Conservation (phyloP, 2,113 vertebrate genomes). For the Alethe diademata region DNA sequence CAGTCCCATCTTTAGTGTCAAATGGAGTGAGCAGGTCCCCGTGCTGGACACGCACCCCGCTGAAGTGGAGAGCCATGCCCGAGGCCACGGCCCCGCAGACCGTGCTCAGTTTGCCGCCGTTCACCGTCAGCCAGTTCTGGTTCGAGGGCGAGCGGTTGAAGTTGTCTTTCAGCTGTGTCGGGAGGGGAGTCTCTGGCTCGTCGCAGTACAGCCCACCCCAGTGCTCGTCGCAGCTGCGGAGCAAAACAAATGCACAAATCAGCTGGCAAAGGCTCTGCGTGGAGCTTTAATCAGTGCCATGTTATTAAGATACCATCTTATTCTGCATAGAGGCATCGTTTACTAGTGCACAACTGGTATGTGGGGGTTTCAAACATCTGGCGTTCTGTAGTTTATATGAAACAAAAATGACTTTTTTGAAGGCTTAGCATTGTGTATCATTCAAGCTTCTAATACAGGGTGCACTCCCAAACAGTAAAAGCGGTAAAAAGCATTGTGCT, state of each 20-base stretch:
- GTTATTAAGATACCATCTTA: neutral
- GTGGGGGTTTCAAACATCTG: neutral
- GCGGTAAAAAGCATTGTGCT: neutral
- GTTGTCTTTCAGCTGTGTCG: slow-evolving; percentile 94
- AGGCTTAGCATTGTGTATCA: neutral
- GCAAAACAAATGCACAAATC: slow-evolving; percentile 9
- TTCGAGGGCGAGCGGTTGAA: slow-evolving; percentile 90
- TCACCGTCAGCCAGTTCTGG: slow-evolving; percentile 92
- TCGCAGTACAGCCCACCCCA: slow-evolving; percentile 95
- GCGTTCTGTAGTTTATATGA: neutral
- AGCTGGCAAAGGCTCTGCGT: neutral
- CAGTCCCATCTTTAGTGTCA: neutral
- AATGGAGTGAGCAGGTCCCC: neutral
- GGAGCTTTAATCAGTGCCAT: neutral
- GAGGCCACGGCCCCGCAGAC: slow-evolving; percentile 96
- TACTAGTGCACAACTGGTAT: neutral
- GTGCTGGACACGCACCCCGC: slow-evolving; percentile 79
- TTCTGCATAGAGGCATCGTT: neutral
- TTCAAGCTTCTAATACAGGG: neutral
- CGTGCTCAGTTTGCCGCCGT: slow-evolving; percentile 90
- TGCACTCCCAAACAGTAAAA: neutral
- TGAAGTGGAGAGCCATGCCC: slow-evolving; percentile 95
- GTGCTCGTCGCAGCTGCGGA: slow-evolving; percentile 88
- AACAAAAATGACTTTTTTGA: neutral
- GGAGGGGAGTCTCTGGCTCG: slow-evolving; percentile 83